Evolutionary conservation across 2,797 vertebrate species (phyloP), one percentile per base, ranked within the genome.

Genomic region (Macropus fuliginosus): DNA sequence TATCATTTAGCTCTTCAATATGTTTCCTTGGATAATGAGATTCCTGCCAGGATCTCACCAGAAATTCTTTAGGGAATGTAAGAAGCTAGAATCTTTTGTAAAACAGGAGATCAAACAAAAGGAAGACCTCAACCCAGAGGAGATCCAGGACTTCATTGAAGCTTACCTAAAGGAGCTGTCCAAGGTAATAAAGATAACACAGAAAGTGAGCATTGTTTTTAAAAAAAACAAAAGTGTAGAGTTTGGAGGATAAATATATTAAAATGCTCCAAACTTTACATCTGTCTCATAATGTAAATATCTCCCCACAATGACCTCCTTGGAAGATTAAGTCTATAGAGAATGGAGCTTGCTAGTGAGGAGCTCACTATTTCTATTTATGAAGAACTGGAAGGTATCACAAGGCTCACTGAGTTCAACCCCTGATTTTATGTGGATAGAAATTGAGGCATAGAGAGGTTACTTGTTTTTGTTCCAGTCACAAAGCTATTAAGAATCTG

Each of bases 81-180:
- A 0, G 0, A 5, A 95, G 3, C 0, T 99, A 14, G 97, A 98
- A 29, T 34, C 5, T 0, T 99, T 98, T 12, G 90, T 99, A 91
- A 21, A 27, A 54, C 91, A 10, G 55, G 95, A 98, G 24, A 94
- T 99, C 4, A 57, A 97, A 52, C 97, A 98, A 55, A 99, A 97
- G 97, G 97, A 97, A 81, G 98, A 98, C 12, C 98, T 98, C 98
- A 98, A 99, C 92, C 98, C 99, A 50, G 97, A 89, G 0, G 98
- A 98, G 54, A 93, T 57, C 28, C 98, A 97, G 93, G 99, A 99
- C 94, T 99, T 99, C 97, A 99, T 99, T 0, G 99, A 99, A 97
- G 99, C 98, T 96, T 99, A 98, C 95, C 98, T 99, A 95, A 98
- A 97, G 1, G 99, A 99, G 98, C 99, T 99, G 56, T 96, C 98